Percentiles rank a stretch among this genome's conserved stretches.
These are phyloP conservation scores for Thalpophila matura DNA, from an alignment of 2,888 invertebrate species.

Conservation along the genomic window DNA sequence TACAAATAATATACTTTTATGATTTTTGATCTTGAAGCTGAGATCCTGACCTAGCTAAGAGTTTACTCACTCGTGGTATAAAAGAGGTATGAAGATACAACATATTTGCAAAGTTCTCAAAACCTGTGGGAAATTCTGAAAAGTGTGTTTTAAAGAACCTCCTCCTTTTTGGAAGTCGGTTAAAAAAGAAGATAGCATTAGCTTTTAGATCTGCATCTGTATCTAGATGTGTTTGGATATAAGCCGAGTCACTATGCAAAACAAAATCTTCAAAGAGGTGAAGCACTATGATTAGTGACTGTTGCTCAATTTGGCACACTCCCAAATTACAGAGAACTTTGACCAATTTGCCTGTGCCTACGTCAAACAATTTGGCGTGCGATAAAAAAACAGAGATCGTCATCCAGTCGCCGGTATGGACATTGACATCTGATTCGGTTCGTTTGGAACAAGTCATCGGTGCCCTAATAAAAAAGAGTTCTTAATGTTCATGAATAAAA, in stretches of 20 bases:
- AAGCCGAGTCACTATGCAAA: slow-evolving; percentile 41
- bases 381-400: slow-evolving; percentile 45
- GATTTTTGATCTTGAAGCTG: background rate
- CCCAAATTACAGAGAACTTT: slow-evolving; percentile 73
- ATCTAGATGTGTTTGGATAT: slow-evolving; percentile 32
- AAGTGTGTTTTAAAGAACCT: slow-evolving; percentile 30
- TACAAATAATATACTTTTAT: no score
- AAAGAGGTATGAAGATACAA: background rate
- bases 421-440: slow-evolving; percentile 45
- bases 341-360: slow-evolving; percentile 68
- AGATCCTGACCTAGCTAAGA: background rate
- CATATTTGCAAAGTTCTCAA: slow-evolving; percentile 3
- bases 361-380: slow-evolving; percentile 57
- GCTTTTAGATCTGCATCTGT: slow-evolving; percentile 16
- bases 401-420: slow-evolving; percentile 44
- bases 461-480: slow-evolving; percentile 32
- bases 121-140: slow-evolving; percentile 2
- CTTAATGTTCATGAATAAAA: slow-evolving; percentile 31
- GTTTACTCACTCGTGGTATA: slow-evolving; percentile 5
- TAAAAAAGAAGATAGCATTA: slow-evolving; percentile 7
- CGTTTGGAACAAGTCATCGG: slow-evolving; percentile 24
- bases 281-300: slow-evolving; percentile 66
- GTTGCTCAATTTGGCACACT: slow-evolving; percentile 68
- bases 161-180: no score
- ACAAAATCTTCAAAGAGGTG: slow-evolving; percentile 52